phyloP scores from a whole-genome alignment of 2,113 vertebrate genomes.

The Bubo bubo region DNA sequence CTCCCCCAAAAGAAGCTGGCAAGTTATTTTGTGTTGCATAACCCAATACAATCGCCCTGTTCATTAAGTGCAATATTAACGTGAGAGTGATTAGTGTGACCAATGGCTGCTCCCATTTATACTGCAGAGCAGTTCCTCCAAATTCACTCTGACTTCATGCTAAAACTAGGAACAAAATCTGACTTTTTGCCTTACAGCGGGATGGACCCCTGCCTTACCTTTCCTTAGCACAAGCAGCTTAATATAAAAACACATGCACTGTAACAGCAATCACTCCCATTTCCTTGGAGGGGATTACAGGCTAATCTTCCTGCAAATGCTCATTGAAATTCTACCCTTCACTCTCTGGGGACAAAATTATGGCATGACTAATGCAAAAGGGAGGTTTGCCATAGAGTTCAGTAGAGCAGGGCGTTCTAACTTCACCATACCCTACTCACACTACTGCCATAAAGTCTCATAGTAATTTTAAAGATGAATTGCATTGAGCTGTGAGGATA shows the following conservation, averaged over 20 bases:
- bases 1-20: background rate
- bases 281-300: background rate
- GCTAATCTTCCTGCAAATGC: background rate
- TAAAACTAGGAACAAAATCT: background rate
- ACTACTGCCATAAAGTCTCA: background rate
- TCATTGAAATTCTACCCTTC: background rate
- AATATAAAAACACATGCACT: background rate
- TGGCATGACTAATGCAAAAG: background rate
- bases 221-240: background rate
- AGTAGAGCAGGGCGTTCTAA: background rate
- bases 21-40: background rate
- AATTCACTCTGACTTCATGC: background rate
- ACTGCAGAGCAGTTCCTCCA: background rate
- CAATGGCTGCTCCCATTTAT: background rate
- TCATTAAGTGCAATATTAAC: background rate
- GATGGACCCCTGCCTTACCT: background rate
- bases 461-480: background rate
- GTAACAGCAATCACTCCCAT: background rate
- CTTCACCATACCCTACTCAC: background rate
- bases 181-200: background rate
- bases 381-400: background rate
- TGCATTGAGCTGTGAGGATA: background rate
- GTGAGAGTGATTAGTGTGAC: background rate
- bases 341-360: background rate
- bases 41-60: background rate